Evolutionary conservation across 2,888 invertebrate genomes (phyloP).

Genomic region (Gymnocheta viridis): DNA sequence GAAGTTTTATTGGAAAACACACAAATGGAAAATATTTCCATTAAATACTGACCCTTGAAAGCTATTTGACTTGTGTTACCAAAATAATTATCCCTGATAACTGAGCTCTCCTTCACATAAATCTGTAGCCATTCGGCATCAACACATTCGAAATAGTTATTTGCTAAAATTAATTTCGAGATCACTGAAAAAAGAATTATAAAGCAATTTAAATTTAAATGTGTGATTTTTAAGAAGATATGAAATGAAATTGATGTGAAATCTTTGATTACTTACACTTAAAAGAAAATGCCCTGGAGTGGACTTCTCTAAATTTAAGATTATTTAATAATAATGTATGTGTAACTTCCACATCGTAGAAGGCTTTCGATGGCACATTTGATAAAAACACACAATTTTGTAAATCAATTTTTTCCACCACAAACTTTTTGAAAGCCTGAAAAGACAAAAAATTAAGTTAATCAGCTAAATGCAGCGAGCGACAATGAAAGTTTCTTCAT

Average conservation of each 20-base stretch:
- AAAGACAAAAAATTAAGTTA: constrained; percentile 20
- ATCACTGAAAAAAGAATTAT: constrained; percentile 73
- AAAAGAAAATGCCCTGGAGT: constrained; percentile 87
- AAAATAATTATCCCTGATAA: constrained; percentile 78
- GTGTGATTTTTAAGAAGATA: not conserved
- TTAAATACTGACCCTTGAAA: constrained; percentile 75
- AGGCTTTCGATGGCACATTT: constrained; percentile 86
- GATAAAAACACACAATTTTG: constrained; percentile 84
- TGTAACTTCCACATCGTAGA: constrained; percentile 88
- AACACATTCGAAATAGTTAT: constrained; percentile 77
- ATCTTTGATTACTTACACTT: constrained; percentile 75
- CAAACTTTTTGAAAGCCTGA: constrained; percentile 90
- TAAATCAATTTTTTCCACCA: constrained; percentile 86
- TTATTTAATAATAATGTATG: constrained; percentile 86
- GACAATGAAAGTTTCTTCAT: not conserved
- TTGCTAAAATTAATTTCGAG: constrained; percentile 77
- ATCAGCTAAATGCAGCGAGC: not conserved
- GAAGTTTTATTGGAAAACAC: not conserved
- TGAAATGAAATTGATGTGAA: not conserved
- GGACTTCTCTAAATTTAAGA: constrained; percentile 85
- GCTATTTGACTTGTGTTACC: constrained; percentile 79
- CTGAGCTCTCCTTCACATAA: constrained; percentile 76
- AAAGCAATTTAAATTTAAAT: not conserved
- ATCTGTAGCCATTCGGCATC: constrained; percentile 81
- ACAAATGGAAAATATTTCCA: not conserved